Evolutionary conservation across 2,888 invertebrate species (phyloP).

Genomic region (Standfussiana lucernea): DNA sequence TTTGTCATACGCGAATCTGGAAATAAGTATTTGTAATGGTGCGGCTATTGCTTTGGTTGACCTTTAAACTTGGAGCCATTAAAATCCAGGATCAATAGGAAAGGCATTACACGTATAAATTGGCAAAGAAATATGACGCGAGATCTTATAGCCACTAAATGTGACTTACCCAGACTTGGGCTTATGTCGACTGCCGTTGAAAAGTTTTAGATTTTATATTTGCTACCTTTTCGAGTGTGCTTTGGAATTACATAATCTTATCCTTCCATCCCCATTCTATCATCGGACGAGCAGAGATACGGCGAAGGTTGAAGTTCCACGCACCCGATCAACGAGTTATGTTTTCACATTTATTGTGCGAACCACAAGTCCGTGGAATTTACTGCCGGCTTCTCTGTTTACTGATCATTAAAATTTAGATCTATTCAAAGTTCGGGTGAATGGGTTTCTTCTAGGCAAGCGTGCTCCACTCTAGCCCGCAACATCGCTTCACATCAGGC

Average conservation of each 20-base stretch:
- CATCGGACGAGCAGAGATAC: background rate
- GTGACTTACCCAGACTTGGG: background rate
- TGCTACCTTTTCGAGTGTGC: background rate
- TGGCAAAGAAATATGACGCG: background rate
- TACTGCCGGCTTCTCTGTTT: too few relatives aligned
- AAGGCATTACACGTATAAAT: background rate
- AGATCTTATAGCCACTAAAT: background rate
- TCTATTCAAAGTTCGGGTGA: too few relatives aligned
- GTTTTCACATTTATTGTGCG: background rate
- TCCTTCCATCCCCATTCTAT: background rate
- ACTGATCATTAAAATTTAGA: too few relatives aligned
- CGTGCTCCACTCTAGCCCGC: too few relatives aligned
- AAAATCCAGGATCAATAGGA: background rate
- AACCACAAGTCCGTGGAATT: too few relatives aligned
- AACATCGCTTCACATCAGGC: background rate
- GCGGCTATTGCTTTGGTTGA: background rate
- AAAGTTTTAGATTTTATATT: background rate
- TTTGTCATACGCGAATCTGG: constrained; percentile 19
- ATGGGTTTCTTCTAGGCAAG: too few relatives aligned
- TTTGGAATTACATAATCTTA: background rate
- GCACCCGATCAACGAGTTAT: background rate
- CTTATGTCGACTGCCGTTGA: background rate
- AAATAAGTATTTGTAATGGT: constrained; percentile 4
- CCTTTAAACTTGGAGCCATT: background rate
- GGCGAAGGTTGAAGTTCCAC: background rate